Evolutionary conservation across 1,140 invertebrate genomes (phyloP), one percentile per base, ranked within the genome.

Genomic region (Psix sp.): DNA sequence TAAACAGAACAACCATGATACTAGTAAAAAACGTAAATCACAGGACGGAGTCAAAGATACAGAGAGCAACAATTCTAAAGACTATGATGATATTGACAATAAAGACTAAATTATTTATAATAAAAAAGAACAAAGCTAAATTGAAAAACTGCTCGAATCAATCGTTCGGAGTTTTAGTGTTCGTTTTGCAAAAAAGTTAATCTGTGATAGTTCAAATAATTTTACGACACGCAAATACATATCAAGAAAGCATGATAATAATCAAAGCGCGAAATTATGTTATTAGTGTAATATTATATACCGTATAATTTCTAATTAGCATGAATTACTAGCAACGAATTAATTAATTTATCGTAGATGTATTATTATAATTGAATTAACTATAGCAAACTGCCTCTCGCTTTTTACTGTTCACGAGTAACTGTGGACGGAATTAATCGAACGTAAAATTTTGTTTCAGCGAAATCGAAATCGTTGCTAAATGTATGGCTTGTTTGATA

Each of bases 361-460:
- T 43, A 48, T 63, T 43, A 59, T 59, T 40, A 35, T 49, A 49
- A 42, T 49, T 62, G 31, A 40, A 62, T 62, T 49, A 42, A 49
- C 16, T 48, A 14, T 14, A 24, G 26, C 29, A 36, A 45, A 57
- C 46, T 46, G 18, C 21, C 1, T 13, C 9, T 1, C 29, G 13
- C 18, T 39, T 51, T 51, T 38, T 36, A 20, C 7, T 18, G 16
- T 15, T n/a, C 7, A n/a, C 26, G 26, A 7, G 26, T 2, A 10
- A 10, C 7, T 29, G 26, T 1, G 26, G 7, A 29, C 26, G n/a
- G n/a, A 29, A 29, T 29, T 10, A 29, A 29, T 29, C n/a, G 26
- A 1, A 7, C 26, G 26, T n/a, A 29, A 29, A 29, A n/a, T n/a
- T 29, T 29, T 7, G 26, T 29, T 2, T 7, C 2, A 29, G n/a